Conservation (phyloP, 1,140 invertebrate genomes). For the Brachionus rubens region DNA sequence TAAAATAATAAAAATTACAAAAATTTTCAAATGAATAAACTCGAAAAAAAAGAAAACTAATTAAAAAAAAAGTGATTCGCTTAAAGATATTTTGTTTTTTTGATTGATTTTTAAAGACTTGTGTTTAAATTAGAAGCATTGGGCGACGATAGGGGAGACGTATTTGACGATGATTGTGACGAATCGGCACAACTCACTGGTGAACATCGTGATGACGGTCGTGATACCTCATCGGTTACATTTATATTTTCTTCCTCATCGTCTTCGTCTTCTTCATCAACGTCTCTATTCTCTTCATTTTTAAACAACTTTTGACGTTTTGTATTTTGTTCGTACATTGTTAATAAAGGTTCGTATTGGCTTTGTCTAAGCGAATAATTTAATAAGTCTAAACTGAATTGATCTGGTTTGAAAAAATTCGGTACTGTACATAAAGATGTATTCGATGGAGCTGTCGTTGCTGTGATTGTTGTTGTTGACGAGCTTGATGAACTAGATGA, state of each 20-base stretch:
- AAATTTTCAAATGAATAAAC: too few relatives aligned
- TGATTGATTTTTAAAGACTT: background rate
- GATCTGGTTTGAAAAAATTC: background rate
- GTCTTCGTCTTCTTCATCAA: background rate
- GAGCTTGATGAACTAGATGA: background rate
- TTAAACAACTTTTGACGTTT: slow-evolving; percentile 11
- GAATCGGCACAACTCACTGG: background rate
- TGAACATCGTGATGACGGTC: slow-evolving; percentile 6
- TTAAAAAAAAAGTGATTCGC: too few relatives aligned
- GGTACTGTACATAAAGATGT: slow-evolving; percentile 14
- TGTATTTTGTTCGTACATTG: background rate
- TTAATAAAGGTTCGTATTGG: background rate
- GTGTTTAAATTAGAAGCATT: slow-evolving; percentile 41
- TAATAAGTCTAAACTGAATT: slow-evolving; percentile 28
- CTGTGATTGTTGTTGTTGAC: background rate
- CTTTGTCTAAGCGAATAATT: slow-evolving; percentile 3
- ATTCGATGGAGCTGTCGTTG: background rate
- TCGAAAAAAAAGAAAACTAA: too few relatives aligned
- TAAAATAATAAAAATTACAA: too few relatives aligned
- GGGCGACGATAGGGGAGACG: background rate
- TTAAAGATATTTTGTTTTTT: too few relatives aligned
- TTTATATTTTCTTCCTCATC: slow-evolving; percentile 12
- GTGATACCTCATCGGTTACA: background rate
- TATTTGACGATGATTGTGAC: background rate
- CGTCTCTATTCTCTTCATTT: background rate